A percentile compares a stretch with the other conserved stretches of the same genome.
Conservation (phyloP, 2,113 vertebrate species). For the Lamprotornis superbus region DNA sequence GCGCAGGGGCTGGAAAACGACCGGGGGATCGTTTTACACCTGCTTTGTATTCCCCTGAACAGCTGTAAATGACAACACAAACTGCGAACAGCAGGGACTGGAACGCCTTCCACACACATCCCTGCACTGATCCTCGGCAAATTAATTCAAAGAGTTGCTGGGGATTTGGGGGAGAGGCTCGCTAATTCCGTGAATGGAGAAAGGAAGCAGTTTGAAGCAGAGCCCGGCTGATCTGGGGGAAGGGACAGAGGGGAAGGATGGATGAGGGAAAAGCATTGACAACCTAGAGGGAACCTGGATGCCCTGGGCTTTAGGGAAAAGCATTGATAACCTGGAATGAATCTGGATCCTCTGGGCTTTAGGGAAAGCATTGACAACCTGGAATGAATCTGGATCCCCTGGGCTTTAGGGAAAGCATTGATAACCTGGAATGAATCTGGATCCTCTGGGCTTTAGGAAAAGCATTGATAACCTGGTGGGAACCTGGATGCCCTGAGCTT, state of each 20-base stretch:
- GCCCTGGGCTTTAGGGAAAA: no score
- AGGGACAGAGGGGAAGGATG: neutral
- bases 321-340: no score
- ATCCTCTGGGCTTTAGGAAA: no score
- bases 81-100: neutral
- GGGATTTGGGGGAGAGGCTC: neutral
- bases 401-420: no score
- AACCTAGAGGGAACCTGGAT: no score
- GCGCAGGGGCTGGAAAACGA: neutral
- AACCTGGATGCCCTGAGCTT: neutral
- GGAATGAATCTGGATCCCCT: no score
- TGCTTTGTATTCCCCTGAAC: constrained; percentile 20
- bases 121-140: neutral
- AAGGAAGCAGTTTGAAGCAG: neutral
- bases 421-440: no score
- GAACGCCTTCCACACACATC: neutral
- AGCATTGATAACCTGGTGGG: neutral
- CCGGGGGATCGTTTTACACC: neutral
- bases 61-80: constrained; percentile 28
- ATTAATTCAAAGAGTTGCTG: neutral
- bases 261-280: neutral
- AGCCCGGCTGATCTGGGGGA: neutral
- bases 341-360: no score
- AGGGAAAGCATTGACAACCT: no score
- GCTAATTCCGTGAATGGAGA: neutral